These are phyloP conservation scores for Epinephelus cyanopodus DNA, from an alignment of 2,113 vertebrate genomes.

Conservation along the genomic window DNA sequence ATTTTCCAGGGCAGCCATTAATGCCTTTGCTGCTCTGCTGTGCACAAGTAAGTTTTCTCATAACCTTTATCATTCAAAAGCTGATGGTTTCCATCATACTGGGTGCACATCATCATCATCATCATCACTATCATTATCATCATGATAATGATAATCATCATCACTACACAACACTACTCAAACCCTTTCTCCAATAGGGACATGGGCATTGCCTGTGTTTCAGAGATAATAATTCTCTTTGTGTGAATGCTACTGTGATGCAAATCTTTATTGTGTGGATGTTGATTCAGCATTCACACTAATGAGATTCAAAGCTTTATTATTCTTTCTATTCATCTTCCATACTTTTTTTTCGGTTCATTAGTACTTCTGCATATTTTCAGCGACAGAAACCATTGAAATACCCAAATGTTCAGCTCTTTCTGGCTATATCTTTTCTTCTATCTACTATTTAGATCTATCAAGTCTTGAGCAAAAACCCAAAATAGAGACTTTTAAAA, in stretches of 20 bases:
- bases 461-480: too few relatives aligned
- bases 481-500: too few relatives aligned
- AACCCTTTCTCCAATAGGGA: not conserved
- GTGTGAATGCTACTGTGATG: too few relatives aligned
- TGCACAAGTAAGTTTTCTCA: slow-evolving; percentile 91
- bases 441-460: too few relatives aligned
- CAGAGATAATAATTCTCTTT: too few relatives aligned
- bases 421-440: not conserved
- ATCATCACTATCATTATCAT: too few relatives aligned
- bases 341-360: not conserved
- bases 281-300: too few relatives aligned
- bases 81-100: not conserved
- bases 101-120: not conserved
- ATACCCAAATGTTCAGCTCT: not conserved
- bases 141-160: too few relatives aligned
- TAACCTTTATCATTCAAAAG: slow-evolving; percentile 4
- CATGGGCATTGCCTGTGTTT: not conserved
- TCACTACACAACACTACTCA: not conserved
- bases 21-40: slow-evolving; percentile 90
- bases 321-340: not conserved
- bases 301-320: too few relatives aligned
- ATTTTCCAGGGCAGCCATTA: slow-evolving; percentile 88
- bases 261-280: too few relatives aligned
- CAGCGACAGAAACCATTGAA: not conserved
- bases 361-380: not conserved